Evolutionary conservation across 2,113 vertebrate genomes (phyloP).

Genomic region (Amblyopsis rosae): DNA sequence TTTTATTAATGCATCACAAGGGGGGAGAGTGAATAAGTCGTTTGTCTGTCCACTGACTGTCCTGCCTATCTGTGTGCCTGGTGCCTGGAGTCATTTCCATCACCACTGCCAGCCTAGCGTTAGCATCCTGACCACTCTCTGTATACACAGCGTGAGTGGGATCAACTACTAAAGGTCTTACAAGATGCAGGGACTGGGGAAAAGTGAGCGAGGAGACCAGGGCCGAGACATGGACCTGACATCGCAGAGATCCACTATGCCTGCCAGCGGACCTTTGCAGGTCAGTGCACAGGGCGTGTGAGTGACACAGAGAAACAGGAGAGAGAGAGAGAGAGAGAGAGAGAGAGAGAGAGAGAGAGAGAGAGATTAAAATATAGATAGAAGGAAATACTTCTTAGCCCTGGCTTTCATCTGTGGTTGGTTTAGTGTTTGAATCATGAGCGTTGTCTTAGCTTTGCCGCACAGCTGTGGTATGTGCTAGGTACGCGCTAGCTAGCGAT

Average conservation of each 20-base stretch:
- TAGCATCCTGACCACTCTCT: constrained; percentile 40
- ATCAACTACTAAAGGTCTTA: constrained; percentile 7
- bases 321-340: background rate
- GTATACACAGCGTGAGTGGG: background rate
- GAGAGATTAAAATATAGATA: background rate
- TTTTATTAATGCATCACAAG: too few species aligned
- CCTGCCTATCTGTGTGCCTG: constrained; percentile 50
- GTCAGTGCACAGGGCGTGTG: constrained; percentile 46
- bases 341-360: background rate
- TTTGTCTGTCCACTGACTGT: constrained; percentile 58
- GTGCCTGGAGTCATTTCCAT: constrained; percentile 49
- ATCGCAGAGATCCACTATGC: constrained; percentile 74
- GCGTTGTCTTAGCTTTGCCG: constrained; percentile 34
- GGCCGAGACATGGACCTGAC: constrained; percentile 71
- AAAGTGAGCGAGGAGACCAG: constrained; percentile 66
- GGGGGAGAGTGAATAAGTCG: constrained; percentile 47
- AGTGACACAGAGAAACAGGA: background rate
- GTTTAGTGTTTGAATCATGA: background rate
- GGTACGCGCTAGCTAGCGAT: constrained; percentile 57
- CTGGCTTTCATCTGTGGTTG: background rate
- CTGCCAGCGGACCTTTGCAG: constrained; percentile 66
- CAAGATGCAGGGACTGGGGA: constrained; percentile 68
- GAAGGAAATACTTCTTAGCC: background rate
- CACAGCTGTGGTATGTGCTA: constrained; percentile 60
- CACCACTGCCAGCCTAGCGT: constrained; percentile 49